Evolutionary conservation across 2,888 invertebrate genomes (phyloP).

Genomic region (Epistrophe eligans): DNA sequence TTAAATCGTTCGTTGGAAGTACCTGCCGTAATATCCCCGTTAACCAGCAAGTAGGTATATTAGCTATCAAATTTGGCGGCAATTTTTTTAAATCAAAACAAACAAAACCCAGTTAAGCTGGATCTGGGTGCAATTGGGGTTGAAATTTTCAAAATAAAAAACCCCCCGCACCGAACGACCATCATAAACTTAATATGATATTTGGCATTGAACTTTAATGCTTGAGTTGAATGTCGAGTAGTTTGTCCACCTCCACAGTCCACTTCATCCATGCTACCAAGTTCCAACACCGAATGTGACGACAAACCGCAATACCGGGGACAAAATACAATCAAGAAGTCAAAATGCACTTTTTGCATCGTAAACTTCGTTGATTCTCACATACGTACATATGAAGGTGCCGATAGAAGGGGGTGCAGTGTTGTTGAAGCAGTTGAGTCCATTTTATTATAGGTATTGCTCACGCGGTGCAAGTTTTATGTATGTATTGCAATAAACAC

Average conservation of each 20-base stretch:
- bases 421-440: not conserved
- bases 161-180: not conserved
- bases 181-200: slow-evolving; percentile 25
- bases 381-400: not conserved
- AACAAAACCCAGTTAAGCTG: not conserved
- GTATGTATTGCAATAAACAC: slow-evolving; percentile 20
- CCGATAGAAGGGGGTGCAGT: not conserved
- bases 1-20: no score
- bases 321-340: slow-evolving; percentile 17
- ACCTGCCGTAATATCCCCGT: not conserved
- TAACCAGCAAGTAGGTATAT: not conserved
- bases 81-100: slow-evolving; percentile 34
- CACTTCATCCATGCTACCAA: slow-evolving; percentile 9
- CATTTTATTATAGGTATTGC: not conserved
- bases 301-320: slow-evolving; percentile 14
- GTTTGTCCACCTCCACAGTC: slow-evolving; percentile 38
- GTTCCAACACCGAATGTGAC: not conserved
- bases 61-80: slow-evolving; percentile 1
- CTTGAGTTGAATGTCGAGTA: not conserved
- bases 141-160: not conserved
- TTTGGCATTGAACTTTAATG: slow-evolving; percentile 67
- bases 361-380: not conserved
- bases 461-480: slow-evolving; percentile 16
- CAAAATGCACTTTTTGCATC: slow-evolving; percentile 45
- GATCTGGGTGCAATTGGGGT: not conserved